Evolutionary conservation across 2,888 invertebrate species (phyloP), one percentile per base, ranked within the genome.

Genomic region (Plusia festucae): DNA sequence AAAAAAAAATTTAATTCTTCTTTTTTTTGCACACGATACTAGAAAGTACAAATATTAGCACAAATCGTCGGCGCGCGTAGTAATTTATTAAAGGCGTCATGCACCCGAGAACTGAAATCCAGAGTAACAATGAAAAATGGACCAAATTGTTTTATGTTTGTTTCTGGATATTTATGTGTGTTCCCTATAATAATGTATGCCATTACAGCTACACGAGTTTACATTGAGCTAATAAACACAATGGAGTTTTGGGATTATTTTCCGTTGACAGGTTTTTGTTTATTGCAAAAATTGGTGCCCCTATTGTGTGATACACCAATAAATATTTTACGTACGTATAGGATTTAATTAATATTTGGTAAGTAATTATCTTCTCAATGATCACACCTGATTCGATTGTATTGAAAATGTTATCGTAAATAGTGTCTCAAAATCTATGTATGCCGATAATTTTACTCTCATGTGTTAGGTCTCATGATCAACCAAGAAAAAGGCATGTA

Each of bases 1-100:
- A 30, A 30, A 30, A 0, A 30, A 30, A 30, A 51, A 61, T 63
- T 55, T 63, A 58, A 53, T 8, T 65, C 65, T 53, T 62, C 63
- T 61, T 65, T 62, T 65, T 61, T 65, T 57, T 84, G 72, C 77
- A 20, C 24, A 71, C 79, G 9, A 61, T 83, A 78, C 76, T 18
- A 27, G 65, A 49, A 56, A 77, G 63, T 61, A 76, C 78, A 83
- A 85, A 86, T 86, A 87, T 87, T 87, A 83, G 86, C 82, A 65
- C 59, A 61, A 73, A 80, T 62, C 71, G 70, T 60, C 70, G 49
- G 27, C 60, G 60, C 56, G 73, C 60, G 66, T 60, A 65, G 82
- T 84, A 79, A 84, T 86, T 84, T 84, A 86, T 84, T 78, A 79
- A 79, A 76, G 68, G 60, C 74, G 68, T 65, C 64, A 72, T 71